Evolutionary conservation across 2,888 invertebrate species (phyloP), one percentile per base, ranked within the genome.

Genomic region (Cephus sareptanus): DNA sequence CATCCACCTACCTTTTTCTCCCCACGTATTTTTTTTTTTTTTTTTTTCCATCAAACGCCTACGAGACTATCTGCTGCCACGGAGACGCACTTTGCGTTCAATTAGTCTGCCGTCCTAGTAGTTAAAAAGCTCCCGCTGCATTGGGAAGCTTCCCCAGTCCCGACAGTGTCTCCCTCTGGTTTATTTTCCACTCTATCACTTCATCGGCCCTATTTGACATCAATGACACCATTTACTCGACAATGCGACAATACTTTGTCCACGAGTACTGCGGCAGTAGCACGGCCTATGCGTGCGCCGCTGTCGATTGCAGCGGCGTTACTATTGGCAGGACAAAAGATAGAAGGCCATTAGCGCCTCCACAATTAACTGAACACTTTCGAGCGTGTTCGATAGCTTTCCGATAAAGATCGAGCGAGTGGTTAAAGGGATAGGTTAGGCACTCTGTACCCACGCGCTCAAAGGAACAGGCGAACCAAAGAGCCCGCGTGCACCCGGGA

Each of bases 291-390:
- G 70, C 34, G 77, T 74, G 76, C 69, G 75, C 68, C 31, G 9
- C 31, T 31, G 71, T 74, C 81, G 76, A 81, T 78, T 79, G 79
- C 81, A 80, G 76, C 81, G 79, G 84, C 73, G 79, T 70, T 83
- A 76, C 77, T 79, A 83, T 85, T 83, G 83, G 35, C 83, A 75
- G 76, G 79, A 78, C 76, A 82, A 74, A 80, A 80, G 82, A 77
- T 82, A 80, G 82, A 81, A 83, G 83, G 81, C 87, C 87, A 87
- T 88, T 88, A 88, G 85, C 87, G 84, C 85, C 87, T 87, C 83
- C 83, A 84, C 88, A 88, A 87, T 89, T 87, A 87, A 89, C 86
- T 82, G 86, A 86, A 85, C 86, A 83, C 86, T 86, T 79, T 82
- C 80, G 78, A 81, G 77, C 79, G 74, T 79, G 78, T 74, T 74